phyloP scores from a whole-genome alignment of 2,113 vertebrate species.

The Myiagra hebetior region DNA sequence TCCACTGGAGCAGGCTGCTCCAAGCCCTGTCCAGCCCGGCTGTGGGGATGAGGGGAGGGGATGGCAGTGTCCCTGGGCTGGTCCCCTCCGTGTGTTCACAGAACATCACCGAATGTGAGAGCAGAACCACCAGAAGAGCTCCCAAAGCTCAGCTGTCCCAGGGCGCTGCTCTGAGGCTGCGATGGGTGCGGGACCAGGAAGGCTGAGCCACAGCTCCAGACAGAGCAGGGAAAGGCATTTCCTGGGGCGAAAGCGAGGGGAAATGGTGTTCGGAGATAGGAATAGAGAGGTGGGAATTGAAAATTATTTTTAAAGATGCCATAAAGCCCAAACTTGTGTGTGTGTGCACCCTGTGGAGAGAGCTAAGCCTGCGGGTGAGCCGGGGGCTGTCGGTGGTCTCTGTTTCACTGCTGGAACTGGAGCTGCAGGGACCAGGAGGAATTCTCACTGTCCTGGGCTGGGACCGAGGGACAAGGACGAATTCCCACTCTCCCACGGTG shows the following conservation, averaged over 20 bases:
- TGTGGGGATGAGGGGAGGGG: background rate
- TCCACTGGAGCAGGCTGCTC: background rate
- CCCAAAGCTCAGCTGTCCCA: conserved; percentile 46
- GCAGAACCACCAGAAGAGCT: conserved; percentile 25
- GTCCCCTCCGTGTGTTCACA: background rate
- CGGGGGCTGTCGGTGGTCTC: background rate
- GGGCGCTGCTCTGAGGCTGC: background rate
- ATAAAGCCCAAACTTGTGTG: background rate
- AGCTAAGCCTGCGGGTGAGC: conserved; percentile 15
- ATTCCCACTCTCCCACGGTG: too few relatives aligned
- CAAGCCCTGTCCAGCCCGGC: background rate
- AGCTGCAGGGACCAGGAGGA: background rate
- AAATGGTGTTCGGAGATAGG: conserved; percentile 31
- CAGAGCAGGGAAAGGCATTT: conserved; percentile 36
- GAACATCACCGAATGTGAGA: background rate
- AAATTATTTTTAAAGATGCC: conserved; percentile 51
- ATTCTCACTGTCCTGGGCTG: background rate
- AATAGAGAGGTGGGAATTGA: conserved; percentile 47
- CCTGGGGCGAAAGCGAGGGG: background rate
- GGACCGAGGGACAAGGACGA: too few relatives aligned
- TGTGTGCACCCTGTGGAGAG: conserved; percentile 36
- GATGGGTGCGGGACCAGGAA: background rate
- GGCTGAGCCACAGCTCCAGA: conserved; percentile 18
- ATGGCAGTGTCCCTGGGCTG: conserved; percentile 8
- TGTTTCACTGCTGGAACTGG: background rate